These are phyloP conservation scores for Monochamus saltuarius DNA, from an alignment of 1,140 invertebrate genomes.

Conservation along the genomic window DNA sequence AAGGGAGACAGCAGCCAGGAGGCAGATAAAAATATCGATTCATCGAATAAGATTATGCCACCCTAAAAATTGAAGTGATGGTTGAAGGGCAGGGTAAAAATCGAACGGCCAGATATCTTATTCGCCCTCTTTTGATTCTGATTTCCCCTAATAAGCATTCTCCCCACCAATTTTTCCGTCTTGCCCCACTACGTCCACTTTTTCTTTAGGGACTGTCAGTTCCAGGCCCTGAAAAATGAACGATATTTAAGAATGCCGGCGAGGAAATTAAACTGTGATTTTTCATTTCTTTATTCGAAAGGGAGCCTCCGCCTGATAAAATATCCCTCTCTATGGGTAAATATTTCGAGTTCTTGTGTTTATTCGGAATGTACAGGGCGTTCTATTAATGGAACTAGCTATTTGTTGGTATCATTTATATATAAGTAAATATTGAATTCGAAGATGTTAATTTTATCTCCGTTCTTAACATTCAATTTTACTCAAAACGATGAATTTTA, in stretches of 20 bases:
- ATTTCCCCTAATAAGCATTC: slow-evolving; percentile 21
- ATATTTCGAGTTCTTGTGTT: too few relatives aligned
- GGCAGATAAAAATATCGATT: too few relatives aligned
- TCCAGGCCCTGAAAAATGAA: slow-evolving; percentile 25
- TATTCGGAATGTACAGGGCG: too few relatives aligned
- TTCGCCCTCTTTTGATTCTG: slow-evolving; percentile 21
- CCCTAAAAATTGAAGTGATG: slow-evolving; percentile 20
- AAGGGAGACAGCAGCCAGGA: too few relatives aligned
- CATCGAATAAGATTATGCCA: neutral
- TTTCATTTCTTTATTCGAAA: slow-evolving; percentile 19
- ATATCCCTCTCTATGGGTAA: too few relatives aligned
- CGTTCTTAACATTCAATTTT: too few relatives aligned
- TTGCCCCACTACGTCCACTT: slow-evolving; percentile 8
- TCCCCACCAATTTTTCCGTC: slow-evolving; percentile 15
- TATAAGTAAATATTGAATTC: too few relatives aligned
- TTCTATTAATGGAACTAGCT: too few relatives aligned
- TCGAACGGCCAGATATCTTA: slow-evolving; percentile 23
- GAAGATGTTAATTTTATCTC: too few relatives aligned
- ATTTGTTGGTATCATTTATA: too few relatives aligned
- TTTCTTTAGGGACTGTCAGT: slow-evolving; percentile 23
- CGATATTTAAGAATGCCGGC: slow-evolving; percentile 22
- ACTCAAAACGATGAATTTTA: too few relatives aligned
- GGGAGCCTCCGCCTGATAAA: neutral
- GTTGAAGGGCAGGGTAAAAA: slow-evolving; percentile 18
- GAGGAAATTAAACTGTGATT: slow-evolving; percentile 24